Evolutionary conservation across 1,140 invertebrate genomes (phyloP).

Genomic region (Sesamia nonagrioides): DNA sequence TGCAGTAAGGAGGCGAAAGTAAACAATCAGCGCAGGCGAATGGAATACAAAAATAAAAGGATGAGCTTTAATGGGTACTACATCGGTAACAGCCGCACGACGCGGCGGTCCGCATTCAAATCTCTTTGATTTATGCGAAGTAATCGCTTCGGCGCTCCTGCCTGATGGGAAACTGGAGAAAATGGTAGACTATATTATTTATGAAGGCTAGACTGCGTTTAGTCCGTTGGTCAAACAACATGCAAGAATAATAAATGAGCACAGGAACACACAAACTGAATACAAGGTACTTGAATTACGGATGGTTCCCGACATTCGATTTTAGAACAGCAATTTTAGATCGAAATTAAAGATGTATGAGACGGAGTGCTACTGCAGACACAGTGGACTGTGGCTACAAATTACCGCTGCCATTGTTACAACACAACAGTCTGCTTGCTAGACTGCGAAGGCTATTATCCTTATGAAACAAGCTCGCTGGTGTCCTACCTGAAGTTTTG

Average conservation of each 20-base stretch:
- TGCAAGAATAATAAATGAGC: slow-evolving; percentile 30
- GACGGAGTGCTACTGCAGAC: slow-evolving; percentile 1
- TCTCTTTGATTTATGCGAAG: slow-evolving; percentile 72
- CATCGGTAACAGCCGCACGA: slow-evolving; percentile 62
- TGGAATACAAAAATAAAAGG: slow-evolving; percentile 57
- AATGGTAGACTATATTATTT: slow-evolving; percentile 48
- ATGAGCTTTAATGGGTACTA: slow-evolving; percentile 63
- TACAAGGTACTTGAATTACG: slow-evolving; percentile 13
- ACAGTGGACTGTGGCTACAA: slow-evolving; percentile 7
- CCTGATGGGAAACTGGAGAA: slow-evolving; percentile 48
- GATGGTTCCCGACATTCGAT: background rate
- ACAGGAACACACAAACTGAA: slow-evolving; percentile 11
- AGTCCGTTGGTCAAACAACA: slow-evolving; percentile 44
- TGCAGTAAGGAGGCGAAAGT: slow-evolving; percentile 34
- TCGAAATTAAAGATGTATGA: slow-evolving; percentile 25
- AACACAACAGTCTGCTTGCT: slow-evolving; percentile 5
- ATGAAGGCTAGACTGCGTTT: slow-evolving; percentile 40
- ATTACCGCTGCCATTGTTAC: slow-evolving; percentile 23
- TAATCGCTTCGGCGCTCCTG: slow-evolving; percentile 57
- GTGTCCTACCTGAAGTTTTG: slow-evolving; percentile 14
- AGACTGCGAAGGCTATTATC: slow-evolving; percentile 11
- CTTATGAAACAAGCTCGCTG: slow-evolving; percentile 21
- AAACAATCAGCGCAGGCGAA: slow-evolving; percentile 52
- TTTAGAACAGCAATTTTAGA: slow-evolving; percentile 5
- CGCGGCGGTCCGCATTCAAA: slow-evolving; percentile 62